These are phyloP conservation scores for Trissolcus basalis DNA, from an alignment of 1,140 invertebrate species.

Conservation along the genomic window DNA sequence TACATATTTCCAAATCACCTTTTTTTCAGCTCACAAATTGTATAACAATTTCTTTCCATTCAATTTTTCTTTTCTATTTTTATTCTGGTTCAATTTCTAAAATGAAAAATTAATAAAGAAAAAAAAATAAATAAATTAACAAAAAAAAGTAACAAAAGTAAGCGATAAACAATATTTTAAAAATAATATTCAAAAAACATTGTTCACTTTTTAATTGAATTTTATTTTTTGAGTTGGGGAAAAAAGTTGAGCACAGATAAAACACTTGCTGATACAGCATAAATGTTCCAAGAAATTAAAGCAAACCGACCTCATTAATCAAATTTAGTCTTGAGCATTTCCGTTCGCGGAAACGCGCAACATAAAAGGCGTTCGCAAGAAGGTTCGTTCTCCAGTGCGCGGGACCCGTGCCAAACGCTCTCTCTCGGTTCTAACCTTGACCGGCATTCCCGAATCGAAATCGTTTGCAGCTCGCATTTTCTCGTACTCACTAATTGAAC, in stretches of 20 bases:
- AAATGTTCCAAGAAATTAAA: background rate
- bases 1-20: too few species aligned
- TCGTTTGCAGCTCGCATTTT: slow-evolving; percentile 47
- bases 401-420: slow-evolving; percentile 31
- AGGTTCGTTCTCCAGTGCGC: slow-evolving; percentile 26
- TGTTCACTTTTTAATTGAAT: too few species aligned
- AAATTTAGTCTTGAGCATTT: slow-evolving; percentile 15
- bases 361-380: slow-evolving; percentile 11
- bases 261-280: background rate
- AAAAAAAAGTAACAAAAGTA: too few species aligned
- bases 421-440: slow-evolving; percentile 32
- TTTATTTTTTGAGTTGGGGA: too few species aligned
- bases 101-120: too few species aligned
- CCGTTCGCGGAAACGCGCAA: slow-evolving; percentile 20
- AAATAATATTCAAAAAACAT: too few species aligned
- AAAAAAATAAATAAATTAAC: too few species aligned
- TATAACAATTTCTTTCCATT: too few species aligned
- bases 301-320: slow-evolving; percentile 8
- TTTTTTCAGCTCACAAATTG: too few species aligned
- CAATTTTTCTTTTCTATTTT: too few species aligned
- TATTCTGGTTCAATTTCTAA: too few species aligned
- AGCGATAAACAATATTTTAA: too few species aligned
- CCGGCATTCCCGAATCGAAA: slow-evolving; percentile 37
- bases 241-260: background rate
- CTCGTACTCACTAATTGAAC: slow-evolving; percentile 30